Percentiles rank a stretch among this genome's conserved stretches.
These are phyloP conservation scores for Philereme vetulata DNA, from an alignment of 2,888 invertebrate genomes.

Conservation along the genomic window DNA sequence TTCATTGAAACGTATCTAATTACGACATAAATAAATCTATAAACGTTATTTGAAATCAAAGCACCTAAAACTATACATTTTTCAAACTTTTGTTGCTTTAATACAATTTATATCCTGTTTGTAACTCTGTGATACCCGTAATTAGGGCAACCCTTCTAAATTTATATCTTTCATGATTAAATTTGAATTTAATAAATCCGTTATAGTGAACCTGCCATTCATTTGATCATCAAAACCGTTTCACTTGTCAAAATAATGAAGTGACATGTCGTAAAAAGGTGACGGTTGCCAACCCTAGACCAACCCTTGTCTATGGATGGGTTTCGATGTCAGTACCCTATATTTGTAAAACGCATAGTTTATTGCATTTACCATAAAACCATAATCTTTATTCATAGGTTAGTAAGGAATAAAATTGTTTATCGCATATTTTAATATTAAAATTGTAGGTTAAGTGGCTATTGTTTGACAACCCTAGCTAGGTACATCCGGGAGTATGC, in stretches of 20 bases:
- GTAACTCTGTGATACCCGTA: conserved; percentile 14
- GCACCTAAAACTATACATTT: conserved; percentile 20
- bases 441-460: conserved; percentile 53
- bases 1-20: conserved; percentile 30
- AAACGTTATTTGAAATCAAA: conserved; percentile 19
- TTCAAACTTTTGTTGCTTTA: conserved; percentile 13
- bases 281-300: conserved; percentile 62
- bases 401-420: conserved; percentile 43
- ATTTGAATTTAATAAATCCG: conserved; percentile 39
- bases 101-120: conserved; percentile 12
- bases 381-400: conserved; percentile 38
- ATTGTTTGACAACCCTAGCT: conserved; percentile 62
- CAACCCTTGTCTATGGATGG: conserved; percentile 56
- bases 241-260: conserved; percentile 70
- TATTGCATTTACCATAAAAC: conserved; percentile 16
- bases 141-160: conserved; percentile 34
- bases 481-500: conserved; percentile 54
- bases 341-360: conserved; percentile 27
- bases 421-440: conserved; percentile 34
- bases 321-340: conserved; percentile 42
- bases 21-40: conserved; percentile 18
- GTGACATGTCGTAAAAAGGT: conserved; percentile 62
- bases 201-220: conserved; percentile 39
- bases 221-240: conserved; percentile 48
- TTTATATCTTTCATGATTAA: conserved; percentile 30